Evolutionary conservation across 2,888 invertebrate species (phyloP).

Genomic region (Atrina japonica): DNA sequence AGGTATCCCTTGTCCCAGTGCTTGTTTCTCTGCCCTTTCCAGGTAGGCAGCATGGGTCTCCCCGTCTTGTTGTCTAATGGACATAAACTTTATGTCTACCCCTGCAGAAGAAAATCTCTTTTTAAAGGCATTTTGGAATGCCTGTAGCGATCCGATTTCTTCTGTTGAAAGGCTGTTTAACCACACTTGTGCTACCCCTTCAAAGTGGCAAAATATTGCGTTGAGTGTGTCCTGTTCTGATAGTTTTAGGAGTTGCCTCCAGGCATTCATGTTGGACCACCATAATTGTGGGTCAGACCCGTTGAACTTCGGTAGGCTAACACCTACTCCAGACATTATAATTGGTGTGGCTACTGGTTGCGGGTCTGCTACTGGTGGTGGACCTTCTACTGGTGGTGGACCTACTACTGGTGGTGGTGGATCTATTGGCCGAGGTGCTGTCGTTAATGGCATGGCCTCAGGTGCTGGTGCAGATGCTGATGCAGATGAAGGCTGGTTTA

Average conservation of each 20-base stretch:
- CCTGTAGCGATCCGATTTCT: too few relatives aligned
- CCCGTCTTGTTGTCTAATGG: background rate
- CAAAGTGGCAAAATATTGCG: too few relatives aligned
- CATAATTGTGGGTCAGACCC: constrained; percentile 4
- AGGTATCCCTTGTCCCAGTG: too few relatives aligned
- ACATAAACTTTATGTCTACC: constrained; percentile 11
- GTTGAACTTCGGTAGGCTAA: constrained; percentile 1
- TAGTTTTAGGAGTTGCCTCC: background rate
- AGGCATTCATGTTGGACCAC: constrained; percentile 9
- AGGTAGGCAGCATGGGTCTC: background rate
- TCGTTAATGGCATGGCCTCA: too few relatives aligned
- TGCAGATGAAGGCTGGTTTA: too few relatives aligned
- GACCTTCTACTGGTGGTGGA: too few relatives aligned
- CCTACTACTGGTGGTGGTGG: background rate
- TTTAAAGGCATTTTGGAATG: constrained; percentile 6
- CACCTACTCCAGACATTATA: background rate
- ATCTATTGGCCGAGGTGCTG: background rate
- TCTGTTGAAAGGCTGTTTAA: too few relatives aligned
- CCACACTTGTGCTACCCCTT: too few relatives aligned
- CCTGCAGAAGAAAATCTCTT: background rate
- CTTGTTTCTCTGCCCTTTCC: constrained; percentile 11
- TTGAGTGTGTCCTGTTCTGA: too few relatives aligned
- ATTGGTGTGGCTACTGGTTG: too few relatives aligned
- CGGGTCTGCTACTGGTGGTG: background rate
- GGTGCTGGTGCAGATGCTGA: too few relatives aligned